phyloP scores from a whole-genome alignment of 2,888 invertebrate genomes.

The Cantharis rustica region DNA sequence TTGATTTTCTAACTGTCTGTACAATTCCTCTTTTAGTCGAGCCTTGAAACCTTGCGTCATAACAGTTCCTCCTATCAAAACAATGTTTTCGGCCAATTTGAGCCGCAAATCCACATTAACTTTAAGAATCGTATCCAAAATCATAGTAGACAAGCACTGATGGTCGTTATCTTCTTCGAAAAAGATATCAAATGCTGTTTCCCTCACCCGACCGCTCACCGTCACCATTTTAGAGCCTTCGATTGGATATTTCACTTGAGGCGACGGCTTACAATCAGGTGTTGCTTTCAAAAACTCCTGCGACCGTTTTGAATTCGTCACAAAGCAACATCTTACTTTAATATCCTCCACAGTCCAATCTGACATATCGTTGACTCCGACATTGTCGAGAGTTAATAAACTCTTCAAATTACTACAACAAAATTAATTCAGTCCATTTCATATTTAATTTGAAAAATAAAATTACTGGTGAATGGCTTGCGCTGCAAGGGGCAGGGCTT shows the following conservation, averaged over 20 bases:
- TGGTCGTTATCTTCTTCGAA: constrained; percentile 86
- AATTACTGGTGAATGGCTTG: constrained; percentile 72
- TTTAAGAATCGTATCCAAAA: constrained; percentile 81
- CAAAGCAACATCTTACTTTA: constrained; percentile 86
- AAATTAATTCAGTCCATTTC: background rate
- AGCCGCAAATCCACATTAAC: constrained; percentile 84
- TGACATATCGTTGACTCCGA: constrained; percentile 57
- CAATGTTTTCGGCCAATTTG: constrained; percentile 78
- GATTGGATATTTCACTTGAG: constrained; percentile 70
- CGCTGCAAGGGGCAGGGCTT: constrained; percentile 79
- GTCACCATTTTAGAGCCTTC: constrained; percentile 66
- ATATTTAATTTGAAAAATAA: constrained; percentile 31
- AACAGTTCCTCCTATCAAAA: constrained; percentile 86
- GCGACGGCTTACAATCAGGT: constrained; percentile 59
- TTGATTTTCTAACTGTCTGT: constrained; percentile 64
- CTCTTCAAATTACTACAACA: constrained; percentile 48
- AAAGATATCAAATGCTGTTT: constrained; percentile 81
- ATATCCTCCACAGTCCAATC: constrained; percentile 75
- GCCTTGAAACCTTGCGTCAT: constrained; percentile 83
- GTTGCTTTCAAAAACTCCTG: constrained; percentile 58
- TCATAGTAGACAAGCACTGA: constrained; percentile 80
- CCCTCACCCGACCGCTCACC: constrained; percentile 74
- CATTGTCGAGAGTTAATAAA: constrained; percentile 57
- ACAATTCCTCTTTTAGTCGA: constrained; percentile 78
- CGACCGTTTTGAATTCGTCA: constrained; percentile 75